These are phyloP conservation scores for Avahi laniger DNA, from an alignment of 2,797 vertebrate species.

Conservation along the genomic window DNA sequence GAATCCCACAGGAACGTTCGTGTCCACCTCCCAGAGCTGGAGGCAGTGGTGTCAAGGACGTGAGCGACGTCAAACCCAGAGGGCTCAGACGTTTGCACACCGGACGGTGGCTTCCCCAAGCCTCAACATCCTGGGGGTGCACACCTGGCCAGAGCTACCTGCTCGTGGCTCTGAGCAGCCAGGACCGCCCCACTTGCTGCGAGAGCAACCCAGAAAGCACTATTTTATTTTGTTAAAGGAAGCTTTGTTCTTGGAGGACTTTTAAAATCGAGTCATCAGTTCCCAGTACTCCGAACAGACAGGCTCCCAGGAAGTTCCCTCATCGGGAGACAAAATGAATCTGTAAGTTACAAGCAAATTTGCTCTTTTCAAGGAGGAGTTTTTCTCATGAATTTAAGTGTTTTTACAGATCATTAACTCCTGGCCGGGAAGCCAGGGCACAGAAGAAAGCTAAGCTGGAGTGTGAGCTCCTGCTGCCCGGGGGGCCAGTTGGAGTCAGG, in stretches of 20 bases:
- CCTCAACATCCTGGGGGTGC: rapidly evolving
- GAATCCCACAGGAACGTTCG: rapidly evolving
- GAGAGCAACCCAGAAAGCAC: not conserved
- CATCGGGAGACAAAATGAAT: rapidly evolving
- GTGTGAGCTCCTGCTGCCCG: rapidly evolving
- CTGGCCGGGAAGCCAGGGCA: not conserved
- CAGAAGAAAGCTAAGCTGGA: not conserved
- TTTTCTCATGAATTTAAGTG: not conserved
- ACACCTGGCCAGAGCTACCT: not conserved
- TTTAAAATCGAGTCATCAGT: not conserved
- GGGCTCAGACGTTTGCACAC: rapidly evolving
- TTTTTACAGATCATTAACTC: not conserved
- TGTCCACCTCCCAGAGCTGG: rapidly evolving
- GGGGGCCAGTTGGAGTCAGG: rapidly evolving
- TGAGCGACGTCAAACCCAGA: rapidly evolving
- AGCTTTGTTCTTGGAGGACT: not conserved
- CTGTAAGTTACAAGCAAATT: not conserved
- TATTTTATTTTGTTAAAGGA: not conserved
- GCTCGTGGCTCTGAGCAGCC: rapidly evolving
- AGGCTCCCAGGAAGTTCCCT: rapidly evolving
- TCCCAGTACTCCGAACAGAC: not conserved
- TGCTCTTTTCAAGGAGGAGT: not conserved
- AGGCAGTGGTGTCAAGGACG: not conserved
- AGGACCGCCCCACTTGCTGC: not conserved
- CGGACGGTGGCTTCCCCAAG: rapidly evolving